Percentiles rank a stretch among this genome's conserved stretches.
phyloP scores from a whole-genome alignment of 1,140 invertebrate species.

The Paracyclopina nana region DNA sequence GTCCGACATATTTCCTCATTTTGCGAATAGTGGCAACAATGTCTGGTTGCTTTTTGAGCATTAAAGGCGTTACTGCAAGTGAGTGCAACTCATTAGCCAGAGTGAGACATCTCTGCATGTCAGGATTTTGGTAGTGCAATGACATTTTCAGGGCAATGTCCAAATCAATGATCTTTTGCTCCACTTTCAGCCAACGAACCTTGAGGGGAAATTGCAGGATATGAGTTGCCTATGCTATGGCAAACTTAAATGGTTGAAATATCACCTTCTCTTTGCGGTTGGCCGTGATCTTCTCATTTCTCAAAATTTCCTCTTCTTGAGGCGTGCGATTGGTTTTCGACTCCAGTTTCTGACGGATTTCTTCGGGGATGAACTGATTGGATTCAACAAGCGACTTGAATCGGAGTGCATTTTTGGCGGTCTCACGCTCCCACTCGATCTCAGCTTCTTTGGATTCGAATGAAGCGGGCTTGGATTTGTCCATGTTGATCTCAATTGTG shows the following conservation, averaged over 20 bases:
- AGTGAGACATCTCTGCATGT: slow-evolving; percentile 32
- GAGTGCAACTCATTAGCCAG: slow-evolving; percentile 38
- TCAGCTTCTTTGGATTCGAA: slow-evolving; percentile 28
- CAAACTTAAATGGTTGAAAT: slow-evolving; percentile 25
- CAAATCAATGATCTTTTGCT: slow-evolving; percentile 45
- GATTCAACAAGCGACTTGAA: slow-evolving; percentile 15
- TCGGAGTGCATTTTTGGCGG: slow-evolving; percentile 28
- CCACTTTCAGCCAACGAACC: slow-evolving; percentile 38
- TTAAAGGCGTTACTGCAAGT: slow-evolving; percentile 45
- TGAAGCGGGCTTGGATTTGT: background rate
- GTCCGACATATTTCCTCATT: slow-evolving; percentile 8
- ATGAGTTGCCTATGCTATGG: slow-evolving; percentile 30
- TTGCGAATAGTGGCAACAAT: slow-evolving; percentile 44
- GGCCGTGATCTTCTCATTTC: slow-evolving; percentile 27
- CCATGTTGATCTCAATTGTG: slow-evolving; percentile 13
- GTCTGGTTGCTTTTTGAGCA: slow-evolving; percentile 64
- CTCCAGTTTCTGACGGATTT: slow-evolving; percentile 16
- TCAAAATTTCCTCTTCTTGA: slow-evolving; percentile 30
- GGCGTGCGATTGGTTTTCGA: slow-evolving; percentile 15
- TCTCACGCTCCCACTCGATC: slow-evolving; percentile 37
- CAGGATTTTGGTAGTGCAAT: slow-evolving; percentile 38
- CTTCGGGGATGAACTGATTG: slow-evolving; percentile 5
- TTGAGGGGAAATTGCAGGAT: no score
- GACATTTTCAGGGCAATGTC: slow-evolving; percentile 49
- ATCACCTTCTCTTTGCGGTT: slow-evolving; percentile 21